These are phyloP conservation scores for Eueides isabella DNA, from an alignment of 1,140 invertebrate genomes.

Conservation along the genomic window DNA sequence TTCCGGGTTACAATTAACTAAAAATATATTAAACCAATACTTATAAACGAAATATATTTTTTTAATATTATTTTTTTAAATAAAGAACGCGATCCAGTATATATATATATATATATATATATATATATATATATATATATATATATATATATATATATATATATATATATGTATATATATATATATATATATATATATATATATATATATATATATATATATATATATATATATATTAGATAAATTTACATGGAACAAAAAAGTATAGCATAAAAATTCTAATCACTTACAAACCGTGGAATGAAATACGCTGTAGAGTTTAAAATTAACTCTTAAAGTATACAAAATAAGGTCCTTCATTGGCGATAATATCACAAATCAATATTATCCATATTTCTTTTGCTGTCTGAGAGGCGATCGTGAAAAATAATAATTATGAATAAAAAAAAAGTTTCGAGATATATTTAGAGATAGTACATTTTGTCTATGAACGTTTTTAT, in stretches of 20 bases:
- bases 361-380: constrained; percentile 69
- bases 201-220: no score
- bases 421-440: constrained; percentile 1
- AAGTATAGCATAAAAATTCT: constrained; percentile 19
- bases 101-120: no score
- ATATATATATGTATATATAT: no score
- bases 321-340: constrained; percentile 35
- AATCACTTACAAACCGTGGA: constrained; percentile 41
- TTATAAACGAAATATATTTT: background rate
- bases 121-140: no score
- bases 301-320: constrained; percentile 51
- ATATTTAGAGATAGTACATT: constrained; percentile 7
- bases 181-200: no score
- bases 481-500: constrained; percentile 3
- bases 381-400: constrained; percentile 37
- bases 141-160: no score
- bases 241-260: constrained; percentile 46
- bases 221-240: no score
- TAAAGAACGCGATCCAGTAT: background rate
- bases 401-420: constrained; percentile 18
- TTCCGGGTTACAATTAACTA: background rate
- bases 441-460: background rate
- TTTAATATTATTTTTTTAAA: background rate
- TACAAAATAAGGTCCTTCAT: constrained; percentile 49
- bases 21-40: background rate